Percentiles rank a stretch among this genome's conserved stretches.
Evolutionary conservation across 2,113 vertebrate species (phyloP).

Genomic region (Cebus imitator): DNA sequence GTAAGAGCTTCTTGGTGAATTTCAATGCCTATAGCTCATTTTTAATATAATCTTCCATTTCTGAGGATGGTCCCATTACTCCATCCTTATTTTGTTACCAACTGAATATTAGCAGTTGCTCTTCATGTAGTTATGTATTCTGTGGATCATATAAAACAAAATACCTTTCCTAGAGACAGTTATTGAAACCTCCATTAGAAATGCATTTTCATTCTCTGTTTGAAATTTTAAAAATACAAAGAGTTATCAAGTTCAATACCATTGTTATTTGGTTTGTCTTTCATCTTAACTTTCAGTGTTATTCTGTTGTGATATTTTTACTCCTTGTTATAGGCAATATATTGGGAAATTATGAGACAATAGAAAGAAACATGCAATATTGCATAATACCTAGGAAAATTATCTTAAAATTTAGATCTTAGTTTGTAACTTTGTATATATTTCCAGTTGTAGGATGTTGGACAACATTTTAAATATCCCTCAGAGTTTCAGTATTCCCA

Average conservation of each 20-base stretch:
- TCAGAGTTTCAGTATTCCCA: neutral
- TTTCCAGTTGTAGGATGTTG: neutral
- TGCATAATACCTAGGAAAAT: neutral
- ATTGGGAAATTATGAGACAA: neutral
- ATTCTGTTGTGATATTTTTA: neutral
- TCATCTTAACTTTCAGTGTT: neutral
- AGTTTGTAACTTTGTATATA: neutral
- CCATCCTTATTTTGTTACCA: neutral
- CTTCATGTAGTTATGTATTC: neutral
- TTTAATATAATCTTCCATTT: neutral
- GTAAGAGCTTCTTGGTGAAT: neutral
- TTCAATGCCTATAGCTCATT: neutral
- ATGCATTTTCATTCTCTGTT: neutral
- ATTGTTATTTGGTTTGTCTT: neutral
- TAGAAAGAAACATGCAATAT: neutral
- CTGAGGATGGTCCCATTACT: neutral
- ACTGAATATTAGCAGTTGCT: neutral
- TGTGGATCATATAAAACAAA: neutral
- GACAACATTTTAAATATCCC: neutral
- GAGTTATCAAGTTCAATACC: neutral
- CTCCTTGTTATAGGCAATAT: neutral
- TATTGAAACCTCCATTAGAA: neutral
- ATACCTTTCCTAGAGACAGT: neutral
- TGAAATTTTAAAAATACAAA: neutral
- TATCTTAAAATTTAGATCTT: neutral